A percentile compares a stretch with the other conserved stretches of the same genome.
Conservation (phyloP, 2,797 vertebrate species). For the Geotrypetes seraphini region DNA sequence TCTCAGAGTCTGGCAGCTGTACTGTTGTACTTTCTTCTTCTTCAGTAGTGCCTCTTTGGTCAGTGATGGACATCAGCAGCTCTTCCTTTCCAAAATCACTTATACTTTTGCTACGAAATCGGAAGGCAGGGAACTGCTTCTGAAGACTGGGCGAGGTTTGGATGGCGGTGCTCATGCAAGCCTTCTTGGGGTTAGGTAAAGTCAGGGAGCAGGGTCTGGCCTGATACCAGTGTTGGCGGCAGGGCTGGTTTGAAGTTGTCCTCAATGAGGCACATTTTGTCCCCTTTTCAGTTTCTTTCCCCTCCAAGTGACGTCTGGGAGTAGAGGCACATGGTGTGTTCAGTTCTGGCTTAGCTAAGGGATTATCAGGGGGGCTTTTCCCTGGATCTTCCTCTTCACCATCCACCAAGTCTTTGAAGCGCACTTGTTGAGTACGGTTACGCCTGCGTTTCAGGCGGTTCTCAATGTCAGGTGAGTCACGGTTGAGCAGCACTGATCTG, state of each 20-base stretch:
- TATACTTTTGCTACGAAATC: constrained; percentile 49
- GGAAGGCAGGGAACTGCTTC: constrained; percentile 47
- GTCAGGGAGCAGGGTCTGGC: constrained; percentile 56
- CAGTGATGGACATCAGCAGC: not conserved
- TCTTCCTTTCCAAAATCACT: constrained; percentile 38
- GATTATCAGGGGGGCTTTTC: constrained; percentile 15
- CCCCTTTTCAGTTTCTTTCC: constrained; percentile 7
- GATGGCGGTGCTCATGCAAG: constrained; percentile 68
- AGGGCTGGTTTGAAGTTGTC: too few species aligned
- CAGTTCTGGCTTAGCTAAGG: constrained; percentile 8
- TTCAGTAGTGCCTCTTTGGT: not conserved
- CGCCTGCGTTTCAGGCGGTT: constrained; percentile 64
- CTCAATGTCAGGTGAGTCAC: constrained; percentile 67
- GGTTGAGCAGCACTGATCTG: constrained; percentile 71
- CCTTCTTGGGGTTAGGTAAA: constrained; percentile 56
- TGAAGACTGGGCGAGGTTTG: constrained; percentile 73
- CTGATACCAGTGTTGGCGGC: constrained; percentile 53
- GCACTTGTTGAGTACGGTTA: constrained; percentile 71
- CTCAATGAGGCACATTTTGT: constrained; percentile 15
- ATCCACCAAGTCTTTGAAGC: constrained; percentile 74
- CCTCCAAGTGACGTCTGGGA: constrained; percentile 24
- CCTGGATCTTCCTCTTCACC: constrained; percentile 30
- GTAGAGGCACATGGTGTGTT: constrained; percentile 24
- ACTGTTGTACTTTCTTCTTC: too few species aligned
- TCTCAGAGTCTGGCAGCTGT: rapidly evolving